Conservation (phyloP, 2,888 invertebrate species). For the Drosophila lacicola region DNA sequence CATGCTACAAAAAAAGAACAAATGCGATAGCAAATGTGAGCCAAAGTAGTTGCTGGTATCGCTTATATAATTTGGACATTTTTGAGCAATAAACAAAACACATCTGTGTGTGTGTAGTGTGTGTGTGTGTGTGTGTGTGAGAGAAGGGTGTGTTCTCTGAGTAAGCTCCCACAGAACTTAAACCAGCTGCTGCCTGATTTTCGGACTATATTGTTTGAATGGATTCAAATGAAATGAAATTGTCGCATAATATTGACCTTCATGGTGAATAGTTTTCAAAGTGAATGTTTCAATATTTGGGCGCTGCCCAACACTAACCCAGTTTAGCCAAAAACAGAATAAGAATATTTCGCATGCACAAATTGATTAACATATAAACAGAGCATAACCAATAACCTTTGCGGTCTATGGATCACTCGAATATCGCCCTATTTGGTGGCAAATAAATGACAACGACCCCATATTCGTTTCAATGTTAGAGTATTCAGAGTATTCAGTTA, state of each 20-base stretch:
- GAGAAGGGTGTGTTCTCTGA: slow-evolving; percentile 52
- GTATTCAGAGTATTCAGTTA: no score
- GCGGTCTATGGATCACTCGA: slow-evolving; percentile 25
- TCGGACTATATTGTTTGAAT: slow-evolving; percentile 30
- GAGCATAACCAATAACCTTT: slow-evolving; percentile 60
- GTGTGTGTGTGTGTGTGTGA: not conserved
- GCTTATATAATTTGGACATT: slow-evolving; percentile 49
- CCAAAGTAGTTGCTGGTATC: slow-evolving; percentile 32
- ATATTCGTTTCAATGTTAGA: slow-evolving; percentile 17
- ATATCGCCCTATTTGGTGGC: slow-evolving; percentile 8
- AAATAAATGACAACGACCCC: slow-evolving; percentile 9
- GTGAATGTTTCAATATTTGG: slow-evolving; percentile 59
- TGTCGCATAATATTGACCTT: slow-evolving; percentile 70
- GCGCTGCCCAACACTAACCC: slow-evolving; percentile 32
- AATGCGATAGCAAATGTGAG: slow-evolving; percentile 40
- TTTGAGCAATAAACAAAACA: slow-evolving; percentile 33
- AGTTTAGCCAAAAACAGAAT: slow-evolving; percentile 28
- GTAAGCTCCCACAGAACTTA: slow-evolving; percentile 49
- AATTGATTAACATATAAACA: slow-evolving; percentile 32
- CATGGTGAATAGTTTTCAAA: slow-evolving; percentile 65
- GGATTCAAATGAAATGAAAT: slow-evolving; percentile 37
- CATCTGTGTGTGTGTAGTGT: not conserved
- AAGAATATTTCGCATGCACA: slow-evolving; percentile 29
- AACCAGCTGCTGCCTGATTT: slow-evolving; percentile 36
- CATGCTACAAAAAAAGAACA: slow-evolving; percentile 51